Conservation (phyloP, 2,888 invertebrate species). For the Philopedon plagiatum region DNA sequence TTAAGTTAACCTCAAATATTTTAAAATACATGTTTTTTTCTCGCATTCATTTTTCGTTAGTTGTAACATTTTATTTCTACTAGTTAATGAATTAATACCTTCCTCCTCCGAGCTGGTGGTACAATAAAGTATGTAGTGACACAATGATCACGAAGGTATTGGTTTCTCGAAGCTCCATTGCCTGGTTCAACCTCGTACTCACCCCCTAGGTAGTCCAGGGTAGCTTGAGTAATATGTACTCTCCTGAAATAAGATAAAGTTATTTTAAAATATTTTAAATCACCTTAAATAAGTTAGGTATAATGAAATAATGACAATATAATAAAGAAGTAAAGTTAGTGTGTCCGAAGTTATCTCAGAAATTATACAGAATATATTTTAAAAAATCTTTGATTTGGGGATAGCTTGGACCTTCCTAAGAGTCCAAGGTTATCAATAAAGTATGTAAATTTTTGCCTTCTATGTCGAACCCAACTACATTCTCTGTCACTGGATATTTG, state of each 20-base stretch:
- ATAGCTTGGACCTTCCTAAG: no score
- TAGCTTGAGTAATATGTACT: slow-evolving; percentile 88
- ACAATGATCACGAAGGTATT: slow-evolving; percentile 86
- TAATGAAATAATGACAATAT: no score
- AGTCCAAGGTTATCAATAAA: no score
- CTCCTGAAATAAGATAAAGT: slow-evolving; percentile 71
- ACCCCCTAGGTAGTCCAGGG: slow-evolving; percentile 87
- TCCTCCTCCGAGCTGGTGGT: slow-evolving; percentile 86
- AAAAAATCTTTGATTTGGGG: no score
- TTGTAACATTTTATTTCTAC: background rate
- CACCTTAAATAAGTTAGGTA: no score
- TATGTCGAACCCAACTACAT: no score
- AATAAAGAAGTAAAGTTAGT: no score
- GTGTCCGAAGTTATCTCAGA: no score
- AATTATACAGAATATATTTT: no score
- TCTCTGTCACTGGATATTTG: no score
- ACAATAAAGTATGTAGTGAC: slow-evolving; percentile 92
- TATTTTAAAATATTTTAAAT: background rate
- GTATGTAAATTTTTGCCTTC: no score
- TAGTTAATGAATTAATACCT: slow-evolving; percentile 72
- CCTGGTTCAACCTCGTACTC: slow-evolving; percentile 94
- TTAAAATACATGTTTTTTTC: background rate
- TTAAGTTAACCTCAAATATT: slow-evolving; percentile 2
- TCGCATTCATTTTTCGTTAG: background rate
- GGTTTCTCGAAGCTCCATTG: slow-evolving; percentile 85